These are phyloP conservation scores for Stichopus chloronotus DNA, from an alignment of 35 echinoderm and acorn worm species.

Conservation along the genomic window DNA sequence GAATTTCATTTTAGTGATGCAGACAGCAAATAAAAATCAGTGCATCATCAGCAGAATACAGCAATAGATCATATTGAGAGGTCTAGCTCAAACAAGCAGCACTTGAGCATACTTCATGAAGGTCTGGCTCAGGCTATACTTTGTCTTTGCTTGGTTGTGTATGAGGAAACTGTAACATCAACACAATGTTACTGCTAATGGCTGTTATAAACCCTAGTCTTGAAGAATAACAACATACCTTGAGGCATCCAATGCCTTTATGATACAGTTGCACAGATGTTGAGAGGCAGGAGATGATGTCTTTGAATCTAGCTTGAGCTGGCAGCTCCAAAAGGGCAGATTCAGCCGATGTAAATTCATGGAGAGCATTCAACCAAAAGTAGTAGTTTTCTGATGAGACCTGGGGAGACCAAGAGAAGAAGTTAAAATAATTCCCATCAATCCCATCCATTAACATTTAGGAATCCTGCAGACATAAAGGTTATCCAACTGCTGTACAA, in stretches of 20 bases:
- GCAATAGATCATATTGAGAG: too few species aligned
- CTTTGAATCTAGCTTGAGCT: slow-evolving; percentile 45
- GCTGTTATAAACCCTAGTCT: too few species aligned
- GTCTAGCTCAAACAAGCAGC: too few species aligned
- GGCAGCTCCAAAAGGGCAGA: slow-evolving; percentile 69
- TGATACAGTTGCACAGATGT: slow-evolving; percentile 88
- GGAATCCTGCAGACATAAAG: too few species aligned
- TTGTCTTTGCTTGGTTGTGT: too few species aligned
- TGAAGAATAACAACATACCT: slow-evolving; percentile 43
- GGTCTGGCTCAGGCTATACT: too few species aligned
- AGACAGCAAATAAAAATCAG: too few species aligned
- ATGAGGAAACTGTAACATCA: too few species aligned
- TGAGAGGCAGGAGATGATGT: slow-evolving; percentile 69
- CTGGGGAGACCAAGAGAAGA: slow-evolving; percentile 38
- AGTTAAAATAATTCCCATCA: not conserved
- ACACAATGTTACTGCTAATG: too few species aligned
- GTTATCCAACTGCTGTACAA: not conserved
- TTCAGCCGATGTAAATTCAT: slow-evolving; percentile 86
- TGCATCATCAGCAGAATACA: too few species aligned
- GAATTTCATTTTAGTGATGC: too few species aligned
- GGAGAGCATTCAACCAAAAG: slow-evolving; percentile 88
- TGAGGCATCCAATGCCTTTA: slow-evolving; percentile 83
- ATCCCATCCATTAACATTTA: not conserved
- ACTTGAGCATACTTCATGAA: too few species aligned
- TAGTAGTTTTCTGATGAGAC: slow-evolving; percentile 97